Base-by-base conservation (phyloP, 1,140 invertebrate species). In the Spodoptera litura region DNA sequence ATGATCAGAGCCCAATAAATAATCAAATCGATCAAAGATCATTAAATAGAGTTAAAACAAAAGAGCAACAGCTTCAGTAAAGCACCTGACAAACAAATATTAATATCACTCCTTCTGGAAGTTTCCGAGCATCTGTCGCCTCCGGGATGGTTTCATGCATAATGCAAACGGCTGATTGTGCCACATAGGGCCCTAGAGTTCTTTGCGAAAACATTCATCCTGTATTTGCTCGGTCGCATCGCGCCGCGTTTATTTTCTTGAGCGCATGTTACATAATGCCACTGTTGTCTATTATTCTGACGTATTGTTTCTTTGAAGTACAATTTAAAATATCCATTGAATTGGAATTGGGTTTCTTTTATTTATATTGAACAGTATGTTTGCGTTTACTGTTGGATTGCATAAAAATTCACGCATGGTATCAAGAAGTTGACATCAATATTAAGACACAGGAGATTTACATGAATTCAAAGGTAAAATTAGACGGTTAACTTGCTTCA, bases 111-210 rank as follows among this genome's bases (percentile, higher is more conserved):
- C 81, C 74, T 80, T 84, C 78, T 81, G 80, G 77, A 88, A 86
- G 71, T 87, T 88, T 84, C 80, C 61, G 62, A 81, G 82, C 87
- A 89, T 89, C 86, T 88, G 88, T 87, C 89, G 88, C 85, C 84
- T 44, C 64, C 73, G 81, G 87, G 84, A 86, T 80, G 86, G 88
- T 85, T 87, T 89, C 88, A 91, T 91, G 86, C 88, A 90, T 91
- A 87, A 91, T 91, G 88, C 88, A 91, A 84, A 85, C 84, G 78
- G 82, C 85, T 91, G 88, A 90, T 91, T 91, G 88, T 89, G 83
- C 82, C 85, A 83, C 83, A 85, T 81, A 84, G 84, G 86, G 81
- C 87, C 83, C 77, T 78, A 78, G 85, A 87, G 84, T 87, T 85
- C 84, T 88, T 86, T 85, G 77, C 81, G 83, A 85, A 85, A 88